Percentiles rank a stretch among this genome's conserved stretches.
Evolutionary conservation across 2,797 vertebrate species (phyloP).

Genomic region (Botia almorhae): DNA sequence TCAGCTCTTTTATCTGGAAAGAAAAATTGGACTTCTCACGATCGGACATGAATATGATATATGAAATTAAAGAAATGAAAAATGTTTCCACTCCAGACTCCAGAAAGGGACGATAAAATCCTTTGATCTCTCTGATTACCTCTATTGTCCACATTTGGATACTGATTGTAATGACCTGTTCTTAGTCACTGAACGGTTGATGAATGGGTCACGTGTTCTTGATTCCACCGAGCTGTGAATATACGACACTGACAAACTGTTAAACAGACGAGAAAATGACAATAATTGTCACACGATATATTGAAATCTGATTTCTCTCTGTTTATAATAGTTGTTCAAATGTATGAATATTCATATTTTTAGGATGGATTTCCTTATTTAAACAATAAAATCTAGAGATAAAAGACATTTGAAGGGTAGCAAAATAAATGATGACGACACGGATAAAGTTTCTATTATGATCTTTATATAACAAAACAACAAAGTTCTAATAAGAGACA

Average conservation of each 20-base stretch:
- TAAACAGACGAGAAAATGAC: not conserved
- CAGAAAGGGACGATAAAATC: not conserved
- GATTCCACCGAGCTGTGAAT: not conserved
- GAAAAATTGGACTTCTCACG: not conserved
- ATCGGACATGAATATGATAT: no score
- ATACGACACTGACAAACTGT: not conserved
- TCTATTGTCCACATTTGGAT: constrained; percentile 16
- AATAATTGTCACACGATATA: not conserved
- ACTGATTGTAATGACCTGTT: constrained; percentile 37
- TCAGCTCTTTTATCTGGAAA: no score
- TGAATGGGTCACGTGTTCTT: not conserved
- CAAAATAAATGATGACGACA: not conserved
- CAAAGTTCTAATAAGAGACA: not conserved
- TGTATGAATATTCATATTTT: not conserved
- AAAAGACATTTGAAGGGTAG: not conserved
- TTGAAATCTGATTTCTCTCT: not conserved
- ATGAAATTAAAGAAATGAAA: not conserved
- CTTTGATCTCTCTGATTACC: constrained; percentile 24
- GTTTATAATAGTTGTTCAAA: not conserved
- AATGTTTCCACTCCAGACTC: constrained; percentile 13
- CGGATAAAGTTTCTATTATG: not conserved
- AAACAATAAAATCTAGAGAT: not conserved
- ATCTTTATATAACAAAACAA: not conserved
- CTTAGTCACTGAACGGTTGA: not conserved
- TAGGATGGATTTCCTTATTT: not conserved